These are phyloP conservation scores for Chalcosyrphus nemorum DNA, from an alignment of 2,888 invertebrate genomes.

Conservation along the genomic window DNA sequence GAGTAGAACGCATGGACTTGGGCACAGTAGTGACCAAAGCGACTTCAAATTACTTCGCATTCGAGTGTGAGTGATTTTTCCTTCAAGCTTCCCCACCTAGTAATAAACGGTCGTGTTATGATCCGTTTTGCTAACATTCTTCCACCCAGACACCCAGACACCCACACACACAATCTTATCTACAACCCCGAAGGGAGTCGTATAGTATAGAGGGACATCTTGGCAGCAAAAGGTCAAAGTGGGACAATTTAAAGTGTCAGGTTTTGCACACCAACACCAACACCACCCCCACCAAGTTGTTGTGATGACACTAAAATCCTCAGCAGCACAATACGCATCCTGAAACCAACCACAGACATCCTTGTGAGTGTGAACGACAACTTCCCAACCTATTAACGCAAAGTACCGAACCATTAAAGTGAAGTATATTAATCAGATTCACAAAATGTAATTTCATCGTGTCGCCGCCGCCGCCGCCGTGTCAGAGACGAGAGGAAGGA, in stretches of 20 bases:
- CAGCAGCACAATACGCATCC: background rate
- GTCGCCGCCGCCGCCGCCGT: background rate
- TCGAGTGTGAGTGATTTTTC: background rate
- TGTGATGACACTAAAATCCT: conserved; percentile 2
- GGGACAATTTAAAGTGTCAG: conserved; percentile 41
- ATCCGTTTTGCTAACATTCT: background rate
- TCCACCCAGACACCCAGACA: background rate
- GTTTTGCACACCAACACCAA: conserved; percentile 17
- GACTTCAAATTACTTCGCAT: conserved; percentile 40
- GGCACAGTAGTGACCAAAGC: background rate
- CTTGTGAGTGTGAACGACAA: conserved; percentile 6
- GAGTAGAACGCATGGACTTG: background rate
- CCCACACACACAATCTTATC: conserved; percentile 14
- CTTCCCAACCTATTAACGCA: conserved; percentile 37
- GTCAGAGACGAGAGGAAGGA: background rate
- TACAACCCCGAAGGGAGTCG: background rate
- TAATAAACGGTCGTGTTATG: conserved; percentile 12
- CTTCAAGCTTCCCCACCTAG: background rate
- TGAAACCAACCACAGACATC: conserved; percentile 27
- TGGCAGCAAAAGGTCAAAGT: conserved; percentile 60
- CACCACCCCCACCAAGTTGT: background rate
- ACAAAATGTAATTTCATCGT: conserved; percentile 41
- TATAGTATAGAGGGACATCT: conserved; percentile 11
- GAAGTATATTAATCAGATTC: conserved; percentile 63
- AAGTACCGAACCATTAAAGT: conserved; percentile 53